Base-by-base conservation (phyloP, 2,797 vertebrate genomes). In the Clarias fuscus region DNA sequence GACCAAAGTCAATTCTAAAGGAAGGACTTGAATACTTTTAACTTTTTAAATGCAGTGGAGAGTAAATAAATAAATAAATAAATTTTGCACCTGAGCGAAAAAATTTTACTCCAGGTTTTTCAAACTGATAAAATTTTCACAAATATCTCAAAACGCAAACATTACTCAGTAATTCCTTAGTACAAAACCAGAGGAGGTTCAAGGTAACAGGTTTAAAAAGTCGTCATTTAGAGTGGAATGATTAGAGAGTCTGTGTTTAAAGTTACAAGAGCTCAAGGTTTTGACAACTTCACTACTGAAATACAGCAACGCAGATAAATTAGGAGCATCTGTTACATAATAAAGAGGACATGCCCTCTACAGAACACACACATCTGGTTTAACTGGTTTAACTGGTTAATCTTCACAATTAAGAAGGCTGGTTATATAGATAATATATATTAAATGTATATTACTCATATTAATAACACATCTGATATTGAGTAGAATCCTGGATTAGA, bases 11-110 rank as follows among this genome's bases (percentile, higher is more conserved):
- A 22, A n/a, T 72, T 48, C 53, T 2, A 59, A 83, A 71, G 67
- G 17, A 48, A 0, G 1, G 1, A 11, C 71, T 85, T 59, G 71
- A 33, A 77, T 61, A 86, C 65, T n/a, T 84, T 78, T 62, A 62
- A 67, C 75, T 88, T 88, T 72, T 81, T 18, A 84, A 67, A 86
- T 79, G 77, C 73, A 77, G 37, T 4, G 37, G 37, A 37, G 37
- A 11, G n/a, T n/a, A 48, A 48, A 48, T 48, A 48, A 15, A 43
- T 1, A 20, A 48, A 68, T 72, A 0, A 40, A 7, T 67, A 17
- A 33, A 22, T 64, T 14, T 48, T 20, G 27, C n/a, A 58, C 53
- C 15, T 30, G 10, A 58, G 17, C 17, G 7, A 48, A 6, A 72
- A 1, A 24, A 40, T 72, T 43, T n/a, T 14, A 72, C 20, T 24